Conservation (phyloP, 2,888 invertebrate species). For the Plagodis pulveraria region DNA sequence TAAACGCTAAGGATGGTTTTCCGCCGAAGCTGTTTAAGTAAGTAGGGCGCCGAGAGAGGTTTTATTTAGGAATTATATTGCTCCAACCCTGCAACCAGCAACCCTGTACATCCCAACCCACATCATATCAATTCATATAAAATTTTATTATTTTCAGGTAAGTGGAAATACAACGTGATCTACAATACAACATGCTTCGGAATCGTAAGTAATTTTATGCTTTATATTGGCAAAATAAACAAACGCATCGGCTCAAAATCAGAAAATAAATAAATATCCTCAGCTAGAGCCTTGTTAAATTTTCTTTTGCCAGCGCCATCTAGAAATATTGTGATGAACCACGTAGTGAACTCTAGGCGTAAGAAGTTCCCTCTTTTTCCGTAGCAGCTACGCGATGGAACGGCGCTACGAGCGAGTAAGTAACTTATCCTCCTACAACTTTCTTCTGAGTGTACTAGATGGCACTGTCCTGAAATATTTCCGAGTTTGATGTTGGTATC, state of each 20-base stretch:
- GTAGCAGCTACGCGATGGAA: neutral
- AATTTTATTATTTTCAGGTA: constrained; percentile 7
- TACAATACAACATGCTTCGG: neutral
- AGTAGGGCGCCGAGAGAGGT: no score
- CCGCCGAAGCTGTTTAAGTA: no score
- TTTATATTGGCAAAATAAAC: neutral
- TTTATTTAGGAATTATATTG: no score
- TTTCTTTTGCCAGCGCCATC: constrained; percentile 38
- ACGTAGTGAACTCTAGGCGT: constrained; percentile 11
- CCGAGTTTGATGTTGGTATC: no score
- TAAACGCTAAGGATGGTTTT: no score
- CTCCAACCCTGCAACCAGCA: no score
- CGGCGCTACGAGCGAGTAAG: constrained; percentile 9
- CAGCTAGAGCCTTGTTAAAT: constrained; percentile 1
- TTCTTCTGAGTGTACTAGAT: constrained; percentile 12
- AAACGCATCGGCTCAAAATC: neutral
- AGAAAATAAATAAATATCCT: neutral
- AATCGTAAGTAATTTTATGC: constrained; percentile 6
- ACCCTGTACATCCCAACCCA: no score
- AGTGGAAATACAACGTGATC: neutral
- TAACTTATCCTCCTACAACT: neutral
- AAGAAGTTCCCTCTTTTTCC: constrained; percentile 17
- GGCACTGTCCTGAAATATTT: constrained; percentile 26
- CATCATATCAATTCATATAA: neutral
- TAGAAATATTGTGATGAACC: constrained; percentile 28